Conservation (phyloP, 2,888 invertebrate genomes). For the Opisthograptis luteolata region DNA sequence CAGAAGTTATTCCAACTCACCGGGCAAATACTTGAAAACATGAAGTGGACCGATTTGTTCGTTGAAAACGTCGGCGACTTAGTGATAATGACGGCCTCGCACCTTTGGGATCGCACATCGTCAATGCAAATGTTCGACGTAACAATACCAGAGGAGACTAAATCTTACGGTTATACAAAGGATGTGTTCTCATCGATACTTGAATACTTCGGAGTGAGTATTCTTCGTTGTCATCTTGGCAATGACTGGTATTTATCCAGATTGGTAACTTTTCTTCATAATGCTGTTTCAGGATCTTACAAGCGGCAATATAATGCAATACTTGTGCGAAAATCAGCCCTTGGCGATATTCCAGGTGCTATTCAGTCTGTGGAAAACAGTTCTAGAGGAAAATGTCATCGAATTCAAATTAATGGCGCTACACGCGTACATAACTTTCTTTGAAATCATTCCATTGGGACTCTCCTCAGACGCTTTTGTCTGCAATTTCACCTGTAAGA, state of each 20-base stretch:
- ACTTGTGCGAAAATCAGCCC: conserved; percentile 73
- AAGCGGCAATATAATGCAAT: conserved; percentile 62
- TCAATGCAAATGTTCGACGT: conserved; percentile 56
- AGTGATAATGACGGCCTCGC: conserved; percentile 56
- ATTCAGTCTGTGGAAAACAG: conserved; percentile 73
- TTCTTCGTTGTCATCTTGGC: conserved; percentile 1
- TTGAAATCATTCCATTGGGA: conserved; percentile 67
- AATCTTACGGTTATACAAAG: conserved; percentile 70
- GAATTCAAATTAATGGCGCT: conserved; percentile 83
- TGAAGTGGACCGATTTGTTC: conserved; percentile 68
- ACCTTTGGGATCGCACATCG: conserved; percentile 64
- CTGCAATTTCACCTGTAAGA: conserved; percentile 82
- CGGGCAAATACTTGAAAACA: conserved; percentile 59
- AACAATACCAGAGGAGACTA: conserved; percentile 53
- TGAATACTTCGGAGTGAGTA: conserved; percentile 72
- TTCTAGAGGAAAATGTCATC: conserved; percentile 70
- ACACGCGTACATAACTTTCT: conserved; percentile 83
- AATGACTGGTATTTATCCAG: not conserved
- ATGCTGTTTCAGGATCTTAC: conserved; percentile 58
- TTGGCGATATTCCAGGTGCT: conserved; percentile 81
- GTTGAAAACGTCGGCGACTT: conserved; percentile 69
- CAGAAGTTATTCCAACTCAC: conserved; percentile 61
- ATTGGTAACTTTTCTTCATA: conserved; percentile 8
- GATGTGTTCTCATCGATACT: conserved; percentile 67
- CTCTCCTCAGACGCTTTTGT: conserved; percentile 80